Conservation (phyloP, 2,797 vertebrate species). For the Mormyrops attenuatus region DNA sequence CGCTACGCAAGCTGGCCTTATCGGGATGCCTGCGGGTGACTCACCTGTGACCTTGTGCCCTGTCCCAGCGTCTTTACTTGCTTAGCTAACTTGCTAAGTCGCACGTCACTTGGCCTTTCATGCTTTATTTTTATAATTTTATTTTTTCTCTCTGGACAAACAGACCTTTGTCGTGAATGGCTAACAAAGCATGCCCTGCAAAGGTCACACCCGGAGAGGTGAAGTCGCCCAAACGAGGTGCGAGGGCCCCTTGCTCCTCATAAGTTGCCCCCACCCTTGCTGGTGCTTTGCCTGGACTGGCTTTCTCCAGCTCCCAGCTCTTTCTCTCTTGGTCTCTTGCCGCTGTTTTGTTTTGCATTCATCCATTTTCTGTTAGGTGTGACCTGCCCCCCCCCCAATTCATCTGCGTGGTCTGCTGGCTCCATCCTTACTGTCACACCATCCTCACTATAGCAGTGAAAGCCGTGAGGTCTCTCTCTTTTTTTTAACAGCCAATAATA, state of each 20-base stretch:
- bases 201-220: not conserved
- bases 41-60: not conserved
- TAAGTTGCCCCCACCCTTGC: not conserved
- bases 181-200: not conserved
- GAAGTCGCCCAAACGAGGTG: not conserved
- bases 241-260: not conserved
- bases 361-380: not conserved
- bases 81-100: not conserved
- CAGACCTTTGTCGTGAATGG: not conserved
- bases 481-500: slow-evolving; percentile 16
- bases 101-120: not conserved
- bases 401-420: not conserved
- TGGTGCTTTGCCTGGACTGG: not conserved
- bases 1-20: not conserved
- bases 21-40: not conserved
- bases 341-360: slow-evolving; percentile 4
- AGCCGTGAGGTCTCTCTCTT: not conserved
- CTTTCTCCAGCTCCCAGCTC: not conserved
- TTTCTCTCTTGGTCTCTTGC: not conserved
- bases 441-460: slow-evolving; percentile 14
- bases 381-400: not conserved
- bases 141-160: no score
- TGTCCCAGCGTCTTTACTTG: not conserved
- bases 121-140: not conserved
- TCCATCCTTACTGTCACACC: not conserved